These are phyloP conservation scores for Thermophis baileyi DNA, from an alignment of 2,113 vertebrate genomes.

Conservation along the genomic window DNA sequence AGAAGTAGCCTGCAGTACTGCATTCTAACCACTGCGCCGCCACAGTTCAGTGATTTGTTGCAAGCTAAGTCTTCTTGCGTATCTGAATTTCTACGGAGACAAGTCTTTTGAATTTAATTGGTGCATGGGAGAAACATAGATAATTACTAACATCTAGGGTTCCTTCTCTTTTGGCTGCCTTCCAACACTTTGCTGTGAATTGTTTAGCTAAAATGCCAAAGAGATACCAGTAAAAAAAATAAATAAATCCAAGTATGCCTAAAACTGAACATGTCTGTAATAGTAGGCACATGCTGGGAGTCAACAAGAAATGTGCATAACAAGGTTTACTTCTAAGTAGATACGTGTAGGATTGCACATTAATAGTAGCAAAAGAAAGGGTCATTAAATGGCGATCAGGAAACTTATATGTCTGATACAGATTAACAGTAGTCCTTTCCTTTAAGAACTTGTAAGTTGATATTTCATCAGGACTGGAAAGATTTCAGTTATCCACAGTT, in stretches of 20 bases:
- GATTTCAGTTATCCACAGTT: conserved; percentile 46
- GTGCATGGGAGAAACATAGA: not conserved
- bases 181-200: not conserved
- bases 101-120: not conserved
- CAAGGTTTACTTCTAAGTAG: not conserved
- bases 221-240: not conserved
- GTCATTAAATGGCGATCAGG: not conserved
- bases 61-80: not conserved
- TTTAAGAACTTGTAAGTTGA: conserved; percentile 3
- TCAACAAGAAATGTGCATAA: not conserved
- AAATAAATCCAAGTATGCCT: not conserved
- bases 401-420: not conserved
- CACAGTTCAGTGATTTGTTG: not conserved
- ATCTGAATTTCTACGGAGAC: not conserved
- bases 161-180: not conserved
- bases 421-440: not conserved
- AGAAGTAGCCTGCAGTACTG: too few relatives aligned
- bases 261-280: not conserved
- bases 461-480: conserved; percentile 21
- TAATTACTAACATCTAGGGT: not conserved
- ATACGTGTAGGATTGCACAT: not conserved
- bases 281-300: not conserved
- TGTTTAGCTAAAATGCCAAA: not conserved
- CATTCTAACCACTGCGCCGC: too few relatives aligned
- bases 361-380: not conserved